Evolutionary conservation across 2,113 vertebrate species (phyloP), one percentile per base, ranked within the genome.

Genomic region (Marcusenius ussheri): DNA sequence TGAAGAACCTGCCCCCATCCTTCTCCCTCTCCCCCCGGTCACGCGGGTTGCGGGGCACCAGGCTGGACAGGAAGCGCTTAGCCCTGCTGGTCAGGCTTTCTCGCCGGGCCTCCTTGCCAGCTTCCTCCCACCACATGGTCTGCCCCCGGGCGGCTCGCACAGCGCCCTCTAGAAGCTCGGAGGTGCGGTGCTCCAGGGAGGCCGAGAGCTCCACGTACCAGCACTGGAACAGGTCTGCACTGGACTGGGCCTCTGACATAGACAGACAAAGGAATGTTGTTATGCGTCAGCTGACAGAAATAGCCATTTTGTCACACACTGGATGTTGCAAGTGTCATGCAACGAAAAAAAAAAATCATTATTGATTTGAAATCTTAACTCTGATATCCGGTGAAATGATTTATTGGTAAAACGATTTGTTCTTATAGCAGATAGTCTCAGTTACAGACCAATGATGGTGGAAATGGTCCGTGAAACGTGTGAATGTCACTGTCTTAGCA

Each of bases 1-100:
- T 97, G 91, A 97, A 94, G 95, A 98, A 97, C 91, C 96, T 96
- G 93, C 96, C 96, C 35, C 95, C 93, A 19, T 93, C 94, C n/a
- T 93, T 90, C 83, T 95, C 95, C 42, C 95, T 89, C 91, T 95
- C 95, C 3, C 95, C 89, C 91, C 74, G 31, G 15, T 96, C 95
- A 83, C 96, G 93, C 27, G 95, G 95, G 3, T 97, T 96, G 62
- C 96, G 96, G 0, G 97, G 97, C 35, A 98, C 97, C 39, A 98
- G 94, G 77, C 96, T 96, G 0, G 97, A 95, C 74, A 98, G 95
- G 92, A 98, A 97, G 85, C 97, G 97, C 89, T 97, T 97, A 90
- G 97, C 97, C 87, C 96, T 95, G 93, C 96, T 97, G 92, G 97
- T 97, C 91, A 98, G 93, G 93, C 97, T 98, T 92, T 98, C 96